These are phyloP conservation scores for Dinoponera quadriceps DNA, from an alignment of 1,140 invertebrate genomes.

Conservation along the genomic window DNA sequence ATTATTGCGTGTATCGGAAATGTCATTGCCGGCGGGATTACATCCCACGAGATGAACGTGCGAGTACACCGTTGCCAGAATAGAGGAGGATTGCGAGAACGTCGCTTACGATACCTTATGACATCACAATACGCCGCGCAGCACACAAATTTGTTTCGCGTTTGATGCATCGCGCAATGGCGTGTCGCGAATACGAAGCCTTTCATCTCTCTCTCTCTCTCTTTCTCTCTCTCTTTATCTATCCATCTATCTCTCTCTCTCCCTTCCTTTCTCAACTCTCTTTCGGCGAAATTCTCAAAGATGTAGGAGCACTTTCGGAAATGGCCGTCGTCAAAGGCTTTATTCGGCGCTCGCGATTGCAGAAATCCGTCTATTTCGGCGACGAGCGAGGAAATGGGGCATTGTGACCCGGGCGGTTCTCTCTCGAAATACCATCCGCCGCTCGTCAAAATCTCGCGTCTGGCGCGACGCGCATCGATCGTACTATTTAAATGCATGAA, in stretches of 20 bases:
- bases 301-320: conserved; percentile 47
- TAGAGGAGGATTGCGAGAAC: conserved; percentile 8
- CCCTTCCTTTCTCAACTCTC: conserved; percentile 1
- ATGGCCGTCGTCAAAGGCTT: conserved; percentile 46
- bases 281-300: conserved; percentile 48
- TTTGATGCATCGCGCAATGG: conserved; percentile 52
- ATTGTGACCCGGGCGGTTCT: conserved; percentile 22
- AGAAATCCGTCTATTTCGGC: conserved; percentile 50
- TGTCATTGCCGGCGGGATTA: conserved; percentile 45
- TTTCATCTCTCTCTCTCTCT: conserved; percentile 23
- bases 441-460: conserved; percentile 14
- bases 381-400: conserved; percentile 1
- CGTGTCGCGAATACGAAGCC: conserved; percentile 44
- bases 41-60: conserved; percentile 47
- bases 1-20: conserved; percentile 48
- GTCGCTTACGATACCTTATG: conserved; percentile 57
- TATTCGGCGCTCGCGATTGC: conserved; percentile 26
- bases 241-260: conserved; percentile 15
- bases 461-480: not conserved
- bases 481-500: not conserved
- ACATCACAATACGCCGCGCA: conserved; percentile 46
- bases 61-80: not conserved
- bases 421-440: conserved; percentile 18
- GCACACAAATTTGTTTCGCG: conserved; percentile 53
- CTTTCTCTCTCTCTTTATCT: conserved; percentile 8